phyloP scores from a whole-genome alignment of 2,888 invertebrate genomes.

The Parascotia fuliginaria region DNA sequence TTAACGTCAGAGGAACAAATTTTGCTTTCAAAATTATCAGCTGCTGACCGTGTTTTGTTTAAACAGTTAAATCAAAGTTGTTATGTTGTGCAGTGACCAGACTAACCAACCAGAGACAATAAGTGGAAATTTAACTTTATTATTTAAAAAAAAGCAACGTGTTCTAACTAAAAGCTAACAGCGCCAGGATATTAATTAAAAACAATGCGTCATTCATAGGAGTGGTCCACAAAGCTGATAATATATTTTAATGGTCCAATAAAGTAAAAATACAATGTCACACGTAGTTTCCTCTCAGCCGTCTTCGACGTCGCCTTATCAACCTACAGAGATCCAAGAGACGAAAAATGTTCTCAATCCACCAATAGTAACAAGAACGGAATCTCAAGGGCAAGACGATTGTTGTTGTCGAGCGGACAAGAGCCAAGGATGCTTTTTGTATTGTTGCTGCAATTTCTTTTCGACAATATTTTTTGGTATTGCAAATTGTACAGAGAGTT shows the following conservation, averaged over 20 bases:
- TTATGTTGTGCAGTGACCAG: neutral
- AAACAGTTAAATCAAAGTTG: too few relatives aligned
- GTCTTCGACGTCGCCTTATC: slow-evolving; percentile 41
- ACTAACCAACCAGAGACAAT: neutral
- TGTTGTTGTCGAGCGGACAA: slow-evolving; percentile 42
- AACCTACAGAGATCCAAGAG: slow-evolving; percentile 37
- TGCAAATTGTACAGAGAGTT: slow-evolving; percentile 42
- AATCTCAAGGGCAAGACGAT: slow-evolving; percentile 31
- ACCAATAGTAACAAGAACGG: slow-evolving; percentile 24
- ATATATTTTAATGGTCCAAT: neutral
- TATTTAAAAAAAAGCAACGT: neutral
- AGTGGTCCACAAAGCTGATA: slow-evolving; percentile 14
- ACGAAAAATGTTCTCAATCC: slow-evolving; percentile 5
- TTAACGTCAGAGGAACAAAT: too few relatives aligned
- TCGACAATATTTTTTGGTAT: slow-evolving; percentile 37
- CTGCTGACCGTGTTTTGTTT: too few relatives aligned
- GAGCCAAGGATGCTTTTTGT: slow-evolving; percentile 34
- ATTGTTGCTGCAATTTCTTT: slow-evolving; percentile 35
- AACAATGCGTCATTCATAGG: slow-evolving; percentile 23
- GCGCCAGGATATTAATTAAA: slow-evolving; percentile 18
- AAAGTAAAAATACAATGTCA: slow-evolving; percentile 24
- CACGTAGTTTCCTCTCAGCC: slow-evolving; percentile 42
- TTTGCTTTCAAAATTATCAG: too few relatives aligned
- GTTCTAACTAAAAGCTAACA: neutral
- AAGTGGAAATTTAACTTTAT: neutral